These are phyloP conservation scores for Nematostella vectensis DNA, from an alignment of 92 coral and sea anemone genomes.

Conservation along the genomic window DNA sequence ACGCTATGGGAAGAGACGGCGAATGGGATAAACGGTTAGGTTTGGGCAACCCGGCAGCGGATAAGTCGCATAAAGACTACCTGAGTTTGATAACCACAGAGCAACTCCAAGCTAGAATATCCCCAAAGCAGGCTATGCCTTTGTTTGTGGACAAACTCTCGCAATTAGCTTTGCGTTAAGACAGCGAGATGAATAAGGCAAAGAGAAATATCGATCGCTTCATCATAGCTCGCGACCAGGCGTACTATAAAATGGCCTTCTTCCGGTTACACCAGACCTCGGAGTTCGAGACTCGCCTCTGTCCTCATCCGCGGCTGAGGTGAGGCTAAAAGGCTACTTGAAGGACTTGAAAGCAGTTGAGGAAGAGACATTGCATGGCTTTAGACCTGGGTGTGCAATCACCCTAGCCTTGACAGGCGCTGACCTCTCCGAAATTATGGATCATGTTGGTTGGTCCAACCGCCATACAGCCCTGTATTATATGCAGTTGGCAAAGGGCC, in stretches of 20 bases:
- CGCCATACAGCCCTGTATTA: not conserved
- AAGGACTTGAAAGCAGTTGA: too few relatives aligned
- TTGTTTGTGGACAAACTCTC: slow-evolving; percentile 37
- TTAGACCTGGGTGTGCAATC: too few relatives aligned
- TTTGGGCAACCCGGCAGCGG: slow-evolving; percentile 52
- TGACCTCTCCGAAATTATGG: not conserved
- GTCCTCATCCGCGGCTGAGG: too few relatives aligned
- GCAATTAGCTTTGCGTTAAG: slow-evolving; percentile 6
- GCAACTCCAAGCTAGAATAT: slow-evolving; percentile 42
- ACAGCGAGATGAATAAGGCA: slow-evolving; percentile 1
- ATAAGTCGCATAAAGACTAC: slow-evolving; percentile 32
- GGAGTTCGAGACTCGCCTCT: too few relatives aligned
- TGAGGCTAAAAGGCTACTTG: too few relatives aligned
- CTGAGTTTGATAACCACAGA: slow-evolving; percentile 37
- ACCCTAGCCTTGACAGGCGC: not conserved
- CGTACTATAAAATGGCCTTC: slow-evolving; percentile 18
- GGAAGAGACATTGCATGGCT: too few relatives aligned
- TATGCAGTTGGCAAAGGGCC: not conserved
- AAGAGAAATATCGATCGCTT: slow-evolving; percentile 9
- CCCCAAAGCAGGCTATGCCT: slow-evolving; percentile 50
- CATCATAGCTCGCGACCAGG: slow-evolving; percentile 30
- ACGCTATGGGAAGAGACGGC: slow-evolving; percentile 30
- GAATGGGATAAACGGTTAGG: slow-evolving; percentile 35
- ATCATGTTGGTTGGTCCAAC: too few relatives aligned
- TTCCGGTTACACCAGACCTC: too few relatives aligned